Percentiles rank a stretch among this genome's conserved stretches.
Conservation (phyloP, 2,113 vertebrate species). For the Deroptyus accipitrinus region DNA sequence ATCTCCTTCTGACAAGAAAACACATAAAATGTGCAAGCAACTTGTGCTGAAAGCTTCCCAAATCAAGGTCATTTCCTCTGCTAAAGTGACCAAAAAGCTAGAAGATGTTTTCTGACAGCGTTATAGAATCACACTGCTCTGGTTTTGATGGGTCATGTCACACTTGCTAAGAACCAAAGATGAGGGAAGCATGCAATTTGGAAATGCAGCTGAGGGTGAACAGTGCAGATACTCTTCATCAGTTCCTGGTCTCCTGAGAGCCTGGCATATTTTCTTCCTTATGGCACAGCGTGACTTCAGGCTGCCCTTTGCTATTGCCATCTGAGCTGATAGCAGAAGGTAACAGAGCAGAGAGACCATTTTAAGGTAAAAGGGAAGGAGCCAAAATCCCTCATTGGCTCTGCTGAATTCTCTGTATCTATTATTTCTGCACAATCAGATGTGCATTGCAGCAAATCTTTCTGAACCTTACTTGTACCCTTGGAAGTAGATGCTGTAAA, state of each 20-base stretch:
- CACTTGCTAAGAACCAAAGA: not conserved
- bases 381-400: not conserved
- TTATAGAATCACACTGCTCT: not conserved
- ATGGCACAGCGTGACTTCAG: accelerated
- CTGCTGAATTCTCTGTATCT: not conserved
- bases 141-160: not conserved
- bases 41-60: not conserved
- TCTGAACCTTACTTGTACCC: not conserved
- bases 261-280: not conserved
- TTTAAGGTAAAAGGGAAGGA: not conserved
- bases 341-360: not conserved
- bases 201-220: not conserved
- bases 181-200: not conserved
- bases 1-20: not conserved
- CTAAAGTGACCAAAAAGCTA: not conserved
- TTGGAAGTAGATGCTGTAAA: not conserved
- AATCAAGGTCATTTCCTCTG: not conserved
- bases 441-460: not conserved
- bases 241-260: not conserved
- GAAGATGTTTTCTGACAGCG: not conserved
- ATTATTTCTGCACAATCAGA: not conserved
- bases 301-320: not conserved
- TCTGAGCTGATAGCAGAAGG: not conserved
- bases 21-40: not conserved
- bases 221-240: not conserved